phyloP scores from a whole-genome alignment of 23 tunicate species.

The Styela plicata region DNA sequence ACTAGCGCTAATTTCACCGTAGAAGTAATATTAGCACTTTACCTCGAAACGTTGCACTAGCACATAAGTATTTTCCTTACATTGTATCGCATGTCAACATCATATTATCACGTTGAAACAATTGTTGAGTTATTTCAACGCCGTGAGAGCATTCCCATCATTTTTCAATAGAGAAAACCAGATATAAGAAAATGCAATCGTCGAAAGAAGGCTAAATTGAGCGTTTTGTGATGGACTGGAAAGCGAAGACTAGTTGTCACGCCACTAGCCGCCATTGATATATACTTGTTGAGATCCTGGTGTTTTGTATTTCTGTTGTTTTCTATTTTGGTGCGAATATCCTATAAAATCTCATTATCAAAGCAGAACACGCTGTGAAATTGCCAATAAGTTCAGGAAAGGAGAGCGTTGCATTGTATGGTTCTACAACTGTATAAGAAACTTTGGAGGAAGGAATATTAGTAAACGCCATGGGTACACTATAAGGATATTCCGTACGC shows the following conservation, averaged over 20 bases:
- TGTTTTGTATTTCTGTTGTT: not conserved
- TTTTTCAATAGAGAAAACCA: not conserved
- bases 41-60: not conserved
- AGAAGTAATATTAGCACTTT: not conserved
- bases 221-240: not conserved
- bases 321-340: not conserved
- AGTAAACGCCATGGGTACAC: too few species aligned
- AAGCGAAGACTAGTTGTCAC: not conserved
- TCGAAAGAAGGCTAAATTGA: not conserved
- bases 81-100: not conserved
- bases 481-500: too few species aligned
- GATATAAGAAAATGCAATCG: not conserved
- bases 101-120: not conserved
- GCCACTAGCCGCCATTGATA: not conserved
- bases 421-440: not conserved
- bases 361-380: not conserved
- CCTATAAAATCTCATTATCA: not conserved
- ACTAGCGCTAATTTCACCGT: too few species aligned
- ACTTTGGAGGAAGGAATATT: too few species aligned
- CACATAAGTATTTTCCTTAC: not conserved
- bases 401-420: not conserved
- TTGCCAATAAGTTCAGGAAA: not conserved
- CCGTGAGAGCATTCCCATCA: not conserved
- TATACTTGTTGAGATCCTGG: not conserved
- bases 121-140: not conserved